Base-by-base conservation (phyloP, 2,797 vertebrate species). In the Anguilla marmorata region DNA sequence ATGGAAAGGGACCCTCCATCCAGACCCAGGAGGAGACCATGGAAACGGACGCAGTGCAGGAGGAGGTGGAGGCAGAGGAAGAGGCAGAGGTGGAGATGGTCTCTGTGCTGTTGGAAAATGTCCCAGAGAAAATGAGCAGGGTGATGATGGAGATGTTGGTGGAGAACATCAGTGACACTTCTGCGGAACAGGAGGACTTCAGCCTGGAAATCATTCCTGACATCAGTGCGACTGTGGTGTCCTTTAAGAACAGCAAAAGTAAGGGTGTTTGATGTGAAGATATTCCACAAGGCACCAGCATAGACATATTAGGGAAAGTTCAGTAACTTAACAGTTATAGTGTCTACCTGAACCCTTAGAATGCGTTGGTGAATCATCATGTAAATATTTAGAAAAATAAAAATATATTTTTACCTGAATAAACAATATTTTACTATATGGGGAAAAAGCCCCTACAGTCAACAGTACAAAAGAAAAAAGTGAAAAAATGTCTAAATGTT, bases 61-160 rank as follows among this genome's bases (percentile, higher is more conserved):
- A 88, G 37, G 7, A 88, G 33, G 83, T n/a, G 21, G 88, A 76
- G 33, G 90, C 91, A 0, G 90, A 93, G 33, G 72, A n/a, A 37
- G 72, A n/a, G 41, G 41, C 41, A 45, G 90, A 92, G n/a, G 45
- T 6, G 2, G 24, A 52, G 58, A 90, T 88, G 79, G 88, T 89
- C 52, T 93, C 90, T 0, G 92, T 92, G 58, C 89, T 96, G 74
- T 82, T 96, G 33, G 93, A 79, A 83, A 95, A 96, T 27, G 58
- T 95, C 85, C 33, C 84, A 21, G 89, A 91, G 54, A 86, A 30
- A 0, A 0, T 86, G 0, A 88, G 0, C 30, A 14, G 60, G 21
- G 94, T 95, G 60, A 93, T 92, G 37, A 33, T 96, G 89, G 88
- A 90, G 86, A 94, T 96, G 95, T 88, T 96, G 86, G 95, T 96